Evolutionary conservation across 2,888 invertebrate species (phyloP).

Genomic region (Pollenia labialis): DNA sequence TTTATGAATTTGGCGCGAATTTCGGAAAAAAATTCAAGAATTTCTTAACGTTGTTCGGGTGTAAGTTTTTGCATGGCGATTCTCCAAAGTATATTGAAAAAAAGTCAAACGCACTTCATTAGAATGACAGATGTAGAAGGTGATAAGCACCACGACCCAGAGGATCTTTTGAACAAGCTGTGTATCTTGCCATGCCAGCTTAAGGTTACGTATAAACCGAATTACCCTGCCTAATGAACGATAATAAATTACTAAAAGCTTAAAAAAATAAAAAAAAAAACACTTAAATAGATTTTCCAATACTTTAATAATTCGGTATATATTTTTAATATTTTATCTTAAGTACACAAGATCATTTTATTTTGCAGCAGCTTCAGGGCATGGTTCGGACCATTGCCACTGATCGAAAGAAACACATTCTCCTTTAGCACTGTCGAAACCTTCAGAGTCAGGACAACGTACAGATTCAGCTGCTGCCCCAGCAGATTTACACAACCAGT

Average conservation of each 20-base stretch:
- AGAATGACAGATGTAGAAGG: too few species aligned
- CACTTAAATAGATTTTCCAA: not conserved
- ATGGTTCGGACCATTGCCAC: slow-evolving; percentile 67
- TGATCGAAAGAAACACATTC: slow-evolving; percentile 56
- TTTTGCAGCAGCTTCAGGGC: not conserved
- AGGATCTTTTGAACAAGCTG: too few species aligned
- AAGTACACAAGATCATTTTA: not conserved
- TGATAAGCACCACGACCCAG: too few species aligned
- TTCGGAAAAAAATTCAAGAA: too few species aligned
- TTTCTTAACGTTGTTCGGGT: too few species aligned
- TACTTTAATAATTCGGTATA: slow-evolving; percentile 1
- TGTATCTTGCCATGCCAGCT: too few species aligned
- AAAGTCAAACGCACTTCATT: too few species aligned
- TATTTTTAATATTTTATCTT: slow-evolving; percentile 9
- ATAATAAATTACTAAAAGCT: not conserved
- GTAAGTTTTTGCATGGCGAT: too few species aligned
- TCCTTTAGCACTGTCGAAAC: slow-evolving; percentile 41
- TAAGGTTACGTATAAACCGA: too few species aligned
- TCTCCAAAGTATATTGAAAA: too few species aligned
- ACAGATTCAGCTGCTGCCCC: slow-evolving; percentile 43
- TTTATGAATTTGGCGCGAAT: too few species aligned
- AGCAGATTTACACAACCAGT: slow-evolving; percentile 62
- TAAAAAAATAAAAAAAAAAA: not conserved
- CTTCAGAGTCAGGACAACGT: slow-evolving; percentile 36
- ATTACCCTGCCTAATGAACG: too few species aligned